phyloP scores from a whole-genome alignment of 2,888 invertebrate genomes.

The Conchocele bisecta region DNA sequence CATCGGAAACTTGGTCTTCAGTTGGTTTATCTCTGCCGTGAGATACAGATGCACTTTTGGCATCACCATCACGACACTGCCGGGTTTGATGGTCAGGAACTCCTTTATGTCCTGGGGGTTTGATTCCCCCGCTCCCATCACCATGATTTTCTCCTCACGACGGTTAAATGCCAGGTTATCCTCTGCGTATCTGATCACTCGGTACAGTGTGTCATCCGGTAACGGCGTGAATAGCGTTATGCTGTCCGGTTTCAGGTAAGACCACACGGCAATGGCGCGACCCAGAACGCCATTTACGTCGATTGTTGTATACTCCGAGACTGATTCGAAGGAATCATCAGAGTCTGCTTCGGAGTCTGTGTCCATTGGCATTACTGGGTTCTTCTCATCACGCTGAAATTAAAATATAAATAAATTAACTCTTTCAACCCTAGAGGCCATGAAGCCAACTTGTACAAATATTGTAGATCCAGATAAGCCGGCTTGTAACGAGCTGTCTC shows the following conservation, averaged over 20 bases:
- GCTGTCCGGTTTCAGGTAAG: constrained; percentile 64
- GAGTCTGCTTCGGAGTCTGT: constrained; percentile 14
- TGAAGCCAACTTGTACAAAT: too few relatives aligned
- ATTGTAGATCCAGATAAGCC: too few relatives aligned
- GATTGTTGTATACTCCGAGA: constrained; percentile 51
- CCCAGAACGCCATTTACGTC: constrained; percentile 62
- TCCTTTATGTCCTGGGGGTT: constrained; percentile 65
- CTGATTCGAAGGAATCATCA: constrained; percentile 48
- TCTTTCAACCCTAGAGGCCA: too few relatives aligned
- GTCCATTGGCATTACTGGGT: too few relatives aligned
- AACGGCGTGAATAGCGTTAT: constrained; percentile 69
- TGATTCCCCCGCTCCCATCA: constrained; percentile 68
- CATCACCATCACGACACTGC: constrained; percentile 68
- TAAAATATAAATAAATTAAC: too few relatives aligned
- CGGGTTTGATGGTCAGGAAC: constrained; percentile 62
- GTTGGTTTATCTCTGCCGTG: constrained; percentile 68
- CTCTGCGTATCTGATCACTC: constrained; percentile 66
- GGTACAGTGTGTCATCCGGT: constrained; percentile 62
- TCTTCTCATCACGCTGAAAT: too few relatives aligned
- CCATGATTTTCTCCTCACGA: constrained; percentile 65
- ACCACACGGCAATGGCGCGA: constrained; percentile 70
- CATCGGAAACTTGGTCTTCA: constrained; percentile 68
- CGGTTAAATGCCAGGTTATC: constrained; percentile 63
- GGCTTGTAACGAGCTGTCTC: too few relatives aligned
- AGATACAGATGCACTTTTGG: constrained; percentile 62